These are phyloP conservation scores for Epinephelus moara DNA, from an alignment of 2,113 vertebrate species.

Conservation along the genomic window DNA sequence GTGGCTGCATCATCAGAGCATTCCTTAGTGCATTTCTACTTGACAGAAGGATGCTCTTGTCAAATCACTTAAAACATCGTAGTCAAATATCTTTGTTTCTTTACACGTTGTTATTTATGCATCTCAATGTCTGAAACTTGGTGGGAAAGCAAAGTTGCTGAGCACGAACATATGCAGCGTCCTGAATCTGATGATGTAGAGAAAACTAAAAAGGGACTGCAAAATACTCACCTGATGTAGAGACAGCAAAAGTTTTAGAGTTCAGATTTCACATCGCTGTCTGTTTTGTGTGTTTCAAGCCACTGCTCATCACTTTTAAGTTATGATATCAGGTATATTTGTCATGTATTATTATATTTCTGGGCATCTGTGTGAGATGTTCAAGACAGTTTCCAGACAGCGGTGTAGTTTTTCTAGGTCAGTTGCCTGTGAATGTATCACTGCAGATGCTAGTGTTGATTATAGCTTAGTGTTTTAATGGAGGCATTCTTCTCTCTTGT, in stretches of 20 bases:
- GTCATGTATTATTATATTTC: background rate
- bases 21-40: conserved; percentile 7
- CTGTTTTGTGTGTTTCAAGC: background rate
- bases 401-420: conserved; percentile 5
- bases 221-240: background rate
- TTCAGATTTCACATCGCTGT: background rate
- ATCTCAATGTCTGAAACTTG: background rate
- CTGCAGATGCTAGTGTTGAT: conserved; percentile 3
- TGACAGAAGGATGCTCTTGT: background rate
- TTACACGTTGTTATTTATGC: background rate
- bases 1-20: background rate
- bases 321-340: background rate
- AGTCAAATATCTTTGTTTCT: background rate
- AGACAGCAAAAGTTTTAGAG: background rate
- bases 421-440: background rate
- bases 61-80: background rate
- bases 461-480: background rate
- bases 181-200: conserved; percentile 28
- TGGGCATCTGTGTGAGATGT: background rate
- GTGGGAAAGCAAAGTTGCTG: conserved; percentile 17
- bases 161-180: background rate
- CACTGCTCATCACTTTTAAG: background rate
- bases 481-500: background rate
- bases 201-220: conserved; percentile 6
- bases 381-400: background rate